Evolutionary conservation across 2,888 invertebrate species (phyloP).

Genomic region (Rhopalosiphum nymphaeae): DNA sequence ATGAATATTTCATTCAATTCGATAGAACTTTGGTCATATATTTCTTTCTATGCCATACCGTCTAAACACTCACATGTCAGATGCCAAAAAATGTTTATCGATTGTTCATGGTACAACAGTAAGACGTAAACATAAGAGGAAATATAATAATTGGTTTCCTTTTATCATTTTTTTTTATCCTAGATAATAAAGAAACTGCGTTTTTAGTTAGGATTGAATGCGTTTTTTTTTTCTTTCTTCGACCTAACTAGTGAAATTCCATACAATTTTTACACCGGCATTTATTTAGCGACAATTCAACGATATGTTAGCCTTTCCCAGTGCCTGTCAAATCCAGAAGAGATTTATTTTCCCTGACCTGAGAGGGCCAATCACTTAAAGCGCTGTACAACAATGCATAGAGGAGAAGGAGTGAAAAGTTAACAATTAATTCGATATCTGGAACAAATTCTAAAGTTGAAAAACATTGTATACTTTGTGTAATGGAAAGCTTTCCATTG

Average conservation of each 20-base stretch:
- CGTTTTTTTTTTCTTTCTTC: neutral
- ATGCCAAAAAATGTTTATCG: slow-evolving; percentile 11
- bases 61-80: neutral
- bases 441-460: neutral
- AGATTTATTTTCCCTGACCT: slow-evolving; percentile 43
- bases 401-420: slow-evolving; percentile 24
- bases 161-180: neutral
- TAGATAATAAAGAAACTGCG: neutral
- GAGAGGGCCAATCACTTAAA: slow-evolving; percentile 39
- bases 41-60: neutral
- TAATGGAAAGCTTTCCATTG: slow-evolving; percentile 9
- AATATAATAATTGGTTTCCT: slow-evolving; percentile 45
- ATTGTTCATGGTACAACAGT: neutral
- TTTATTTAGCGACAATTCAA: slow-evolving; percentile 47
- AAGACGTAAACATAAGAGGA: neutral
- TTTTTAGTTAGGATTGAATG: slow-evolving; percentile 1
- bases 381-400: slow-evolving; percentile 11
- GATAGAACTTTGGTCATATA: neutral
- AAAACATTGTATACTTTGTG: slow-evolving; percentile 15
- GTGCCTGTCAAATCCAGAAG: slow-evolving; percentile 47
- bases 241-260: neutral
- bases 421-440: slow-evolving; percentile 48
- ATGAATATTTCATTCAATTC: neutral
- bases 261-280: slow-evolving; percentile 12
- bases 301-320: slow-evolving; percentile 23